A percentile compares a stretch with the other conserved stretches of the same genome.
Conservation (phyloP, 2,113 vertebrate genomes). For the Morone saxatilis region DNA sequence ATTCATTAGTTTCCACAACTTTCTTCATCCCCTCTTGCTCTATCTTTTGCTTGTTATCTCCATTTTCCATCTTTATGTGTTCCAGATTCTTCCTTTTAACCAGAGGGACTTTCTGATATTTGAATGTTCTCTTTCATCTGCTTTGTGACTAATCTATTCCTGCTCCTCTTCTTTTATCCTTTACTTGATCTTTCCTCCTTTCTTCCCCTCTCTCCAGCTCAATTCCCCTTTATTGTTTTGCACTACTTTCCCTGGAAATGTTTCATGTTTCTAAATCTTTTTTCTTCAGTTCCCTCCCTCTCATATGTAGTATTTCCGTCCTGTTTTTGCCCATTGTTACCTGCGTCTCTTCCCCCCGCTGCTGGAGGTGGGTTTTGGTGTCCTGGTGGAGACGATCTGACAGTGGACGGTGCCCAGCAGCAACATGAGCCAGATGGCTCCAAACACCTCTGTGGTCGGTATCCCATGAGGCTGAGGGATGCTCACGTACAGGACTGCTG, state of each 20-base stretch:
- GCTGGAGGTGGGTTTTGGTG: slow-evolving; percentile 90
- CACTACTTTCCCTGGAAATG: background rate
- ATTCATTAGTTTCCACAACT: background rate
- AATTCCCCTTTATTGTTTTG: background rate
- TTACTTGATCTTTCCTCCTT: background rate
- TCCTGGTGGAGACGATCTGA: slow-evolving; percentile 98
- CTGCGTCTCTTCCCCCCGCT: slow-evolving; percentile 93
- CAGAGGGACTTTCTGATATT: background rate
- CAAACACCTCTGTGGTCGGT: slow-evolving; percentile 94
- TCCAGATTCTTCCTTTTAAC: background rate
- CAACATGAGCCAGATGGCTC: slow-evolving; percentile 95
- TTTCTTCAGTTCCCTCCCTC: background rate
- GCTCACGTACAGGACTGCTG: slow-evolving; percentile 89
- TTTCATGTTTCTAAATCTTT: background rate
- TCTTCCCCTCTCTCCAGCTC: background rate
- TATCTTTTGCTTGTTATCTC: background rate
- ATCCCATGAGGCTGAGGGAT: slow-evolving; percentile 90
- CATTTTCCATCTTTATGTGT: background rate
- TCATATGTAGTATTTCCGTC: background rate
- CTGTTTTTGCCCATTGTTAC: slow-evolving; percentile 68
- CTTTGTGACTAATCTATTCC: background rate
- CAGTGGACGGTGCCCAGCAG: slow-evolving; percentile 98
- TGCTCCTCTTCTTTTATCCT: background rate
- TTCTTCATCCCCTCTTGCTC: background rate
- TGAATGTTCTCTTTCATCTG: background rate